Percentiles rank a stretch among this genome's conserved stretches.
Conservation (phyloP, 1,140 invertebrate genomes). For the Potamilus streckersoni region DNA sequence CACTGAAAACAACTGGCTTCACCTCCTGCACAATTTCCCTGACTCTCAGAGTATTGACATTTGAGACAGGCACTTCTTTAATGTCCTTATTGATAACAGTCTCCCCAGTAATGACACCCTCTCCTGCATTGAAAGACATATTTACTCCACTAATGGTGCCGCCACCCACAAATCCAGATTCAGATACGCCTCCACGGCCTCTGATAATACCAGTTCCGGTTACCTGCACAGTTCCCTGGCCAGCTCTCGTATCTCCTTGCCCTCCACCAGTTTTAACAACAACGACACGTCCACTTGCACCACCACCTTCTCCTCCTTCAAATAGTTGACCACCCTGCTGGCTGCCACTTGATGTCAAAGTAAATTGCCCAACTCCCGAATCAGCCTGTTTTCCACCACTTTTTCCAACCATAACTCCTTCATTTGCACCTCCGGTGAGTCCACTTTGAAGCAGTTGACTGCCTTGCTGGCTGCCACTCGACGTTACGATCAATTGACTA, state of each 20-base stretch:
- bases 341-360: too few relatives aligned
- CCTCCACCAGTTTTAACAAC: neutral
- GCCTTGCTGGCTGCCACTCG: too few relatives aligned
- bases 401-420: neutral
- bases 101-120: constrained; percentile 14
- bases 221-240: neutral
- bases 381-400: neutral
- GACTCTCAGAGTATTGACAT: neutral
- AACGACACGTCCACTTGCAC: neutral
- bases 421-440: neutral
- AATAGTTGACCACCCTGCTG: too few relatives aligned
- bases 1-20: constrained; percentile 12
- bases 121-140: neutral
- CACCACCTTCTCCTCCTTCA: neutral
- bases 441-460: too few relatives aligned
- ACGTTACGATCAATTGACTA: neutral
- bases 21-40: constrained; percentile 11
- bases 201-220: constrained; percentile 12
- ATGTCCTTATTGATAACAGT: constrained; percentile 11
- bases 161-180: neutral
- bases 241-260: neutral
- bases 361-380: neutral
- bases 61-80: too few relatives aligned
- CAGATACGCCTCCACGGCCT: constrained; percentile 9
- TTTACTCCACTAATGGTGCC: too few relatives aligned